Evolutionary conservation across 1,140 invertebrate genomes (phyloP).

Genomic region (Cephus cinctus): DNA sequence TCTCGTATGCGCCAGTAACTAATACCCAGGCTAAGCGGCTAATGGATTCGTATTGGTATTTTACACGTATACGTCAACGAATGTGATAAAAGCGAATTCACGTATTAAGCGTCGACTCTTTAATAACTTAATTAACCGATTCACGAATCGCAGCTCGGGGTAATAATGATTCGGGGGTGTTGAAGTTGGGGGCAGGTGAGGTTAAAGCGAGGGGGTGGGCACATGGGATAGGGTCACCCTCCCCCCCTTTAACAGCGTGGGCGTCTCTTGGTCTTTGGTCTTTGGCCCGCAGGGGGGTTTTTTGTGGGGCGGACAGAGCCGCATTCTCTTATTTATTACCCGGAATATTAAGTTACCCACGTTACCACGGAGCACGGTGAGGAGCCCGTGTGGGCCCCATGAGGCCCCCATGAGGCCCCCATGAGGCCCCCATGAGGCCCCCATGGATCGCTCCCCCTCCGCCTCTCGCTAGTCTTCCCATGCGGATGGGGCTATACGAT

Average conservation of each 20-base stretch:
- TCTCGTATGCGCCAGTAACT: too few relatives aligned
- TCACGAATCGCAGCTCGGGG: conserved; percentile 1
- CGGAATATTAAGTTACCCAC: conserved; percentile 41
- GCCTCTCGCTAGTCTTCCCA: conserved; percentile 23
- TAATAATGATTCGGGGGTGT: conserved; percentile 35
- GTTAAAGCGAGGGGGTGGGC: not conserved
- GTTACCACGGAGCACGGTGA: conserved; percentile 29
- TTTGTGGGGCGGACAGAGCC: conserved; percentile 36
- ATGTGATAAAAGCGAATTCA: too few relatives aligned
- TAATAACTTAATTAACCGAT: too few relatives aligned
- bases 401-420: too few relatives aligned
- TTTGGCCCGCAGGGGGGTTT: conserved; percentile 31
- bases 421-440: too few relatives aligned
- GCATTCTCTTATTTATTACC: conserved; percentile 41
- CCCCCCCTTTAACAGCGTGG: conserved; percentile 33
- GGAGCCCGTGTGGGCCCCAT: not conserved
- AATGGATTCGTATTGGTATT: too few relatives aligned
- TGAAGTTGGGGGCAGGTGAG: conserved; percentile 29
- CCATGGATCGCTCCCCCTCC: conserved; percentile 11
- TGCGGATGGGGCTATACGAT: too few relatives aligned
- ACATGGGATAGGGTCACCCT: conserved; percentile 17
- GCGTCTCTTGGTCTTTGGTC: conserved; percentile 31
- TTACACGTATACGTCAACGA: too few relatives aligned
- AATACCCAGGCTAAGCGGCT: too few relatives aligned
- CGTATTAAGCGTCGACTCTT: too few relatives aligned